Evolutionary conservation across 1,140 invertebrate genomes (phyloP), one percentile per base, ranked within the genome.

Genomic region (Drosophila leontia): DNA sequence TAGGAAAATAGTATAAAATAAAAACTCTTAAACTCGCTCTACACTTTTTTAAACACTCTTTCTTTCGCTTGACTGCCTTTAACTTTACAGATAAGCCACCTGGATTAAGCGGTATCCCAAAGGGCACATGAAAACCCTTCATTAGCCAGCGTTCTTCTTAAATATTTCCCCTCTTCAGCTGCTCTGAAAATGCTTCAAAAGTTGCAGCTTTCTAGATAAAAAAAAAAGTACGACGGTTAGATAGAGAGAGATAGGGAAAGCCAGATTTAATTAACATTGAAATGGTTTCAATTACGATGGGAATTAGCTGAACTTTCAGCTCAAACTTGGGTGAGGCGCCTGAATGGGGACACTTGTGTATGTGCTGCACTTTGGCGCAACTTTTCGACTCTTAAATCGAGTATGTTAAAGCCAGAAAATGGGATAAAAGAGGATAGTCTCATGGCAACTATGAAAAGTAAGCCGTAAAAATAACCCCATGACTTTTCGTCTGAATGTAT

Each of bases 251-350:
- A 64, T 42, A 37, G 44, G 15, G 39, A 29, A 53, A 61, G 61
- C 41, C 58, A 55, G 78, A 81, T 81, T 81, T 76, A 76, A 81
- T 82, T 81, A 81, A 65, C 60, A 77, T 81, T 71, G 65, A 81
- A 81, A 81, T 64, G 64, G 57, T 65, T 81, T 81, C 78, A 81
- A 81, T 81, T 71, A 80, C 34, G 58, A 56, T 55, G 44, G 48
- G 37, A 75, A 75, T 70, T 80, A 64, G 56, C 34, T 17, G 53
- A 70, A 48, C 63, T 72, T 72, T 60, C 53, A 60, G 44, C 51
- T 72, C 13, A 53, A 59, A 41, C 29, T 72, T 59, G 68, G 53
- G 7, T 34, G 48, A 37, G 50, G 32, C 50, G 58, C 51, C 65
- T 55, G 65, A 78, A 68, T 72, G 50, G 42, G 53, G 42, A 55